Percentiles rank a stretch among this genome's conserved stretches.
Evolutionary conservation across 2,113 vertebrate species (phyloP).

Genomic region (Ceuthmochares aereus): DNA sequence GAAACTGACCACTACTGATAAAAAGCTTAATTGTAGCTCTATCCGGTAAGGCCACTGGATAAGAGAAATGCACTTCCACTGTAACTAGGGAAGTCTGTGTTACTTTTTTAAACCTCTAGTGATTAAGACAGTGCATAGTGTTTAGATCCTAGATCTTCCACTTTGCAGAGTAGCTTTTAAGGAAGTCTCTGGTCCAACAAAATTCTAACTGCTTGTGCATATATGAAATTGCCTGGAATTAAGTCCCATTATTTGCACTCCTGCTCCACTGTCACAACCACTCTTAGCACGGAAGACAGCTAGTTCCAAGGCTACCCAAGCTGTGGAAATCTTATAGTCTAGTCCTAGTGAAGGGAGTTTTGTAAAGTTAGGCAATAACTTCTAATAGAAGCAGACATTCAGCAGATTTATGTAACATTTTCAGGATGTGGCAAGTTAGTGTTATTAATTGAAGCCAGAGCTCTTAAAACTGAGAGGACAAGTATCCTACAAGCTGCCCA

Average conservation of each 20-base stretch:
- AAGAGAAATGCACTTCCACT: neutral
- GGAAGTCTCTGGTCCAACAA: neutral
- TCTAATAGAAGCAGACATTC: neutral
- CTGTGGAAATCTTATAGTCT: conserved; percentile 85
- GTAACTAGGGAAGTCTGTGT: neutral
- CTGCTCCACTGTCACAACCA: conserved; percentile 79
- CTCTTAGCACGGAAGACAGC: conserved; percentile 80
- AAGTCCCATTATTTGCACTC: conserved; percentile 77
- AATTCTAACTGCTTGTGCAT: neutral
- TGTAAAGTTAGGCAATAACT: neutral
- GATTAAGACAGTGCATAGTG: neutral
- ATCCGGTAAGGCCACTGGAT: neutral
- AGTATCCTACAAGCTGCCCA: neutral
- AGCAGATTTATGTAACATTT: neutral
- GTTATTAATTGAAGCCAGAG: neutral
- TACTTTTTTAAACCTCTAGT: neutral
- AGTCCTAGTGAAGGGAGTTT: conserved; percentile 69
- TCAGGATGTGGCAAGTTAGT: neutral
- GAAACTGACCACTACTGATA: neutral
- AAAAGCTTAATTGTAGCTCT: neutral
- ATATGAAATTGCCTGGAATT: neutral
- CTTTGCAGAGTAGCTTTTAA: neutral
- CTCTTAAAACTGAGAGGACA: neutral
- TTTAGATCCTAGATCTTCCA: neutral
- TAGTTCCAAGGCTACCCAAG: conserved; percentile 85